Evolutionary conservation across 2,113 vertebrate species (phyloP), one percentile per base, ranked within the genome.

Genomic region (Peromyscus leucopus): DNA sequence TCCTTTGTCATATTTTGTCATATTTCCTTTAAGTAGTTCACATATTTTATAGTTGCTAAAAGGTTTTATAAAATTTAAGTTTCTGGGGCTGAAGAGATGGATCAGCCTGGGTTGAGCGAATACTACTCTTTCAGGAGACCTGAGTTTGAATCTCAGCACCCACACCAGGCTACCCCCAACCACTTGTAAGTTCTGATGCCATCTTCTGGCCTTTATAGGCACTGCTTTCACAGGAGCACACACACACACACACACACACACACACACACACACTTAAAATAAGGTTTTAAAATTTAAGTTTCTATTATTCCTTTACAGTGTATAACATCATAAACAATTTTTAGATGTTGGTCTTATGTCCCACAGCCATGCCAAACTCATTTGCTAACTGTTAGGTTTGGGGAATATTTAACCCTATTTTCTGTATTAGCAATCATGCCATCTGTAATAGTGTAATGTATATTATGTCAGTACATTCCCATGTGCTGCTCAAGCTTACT

Each of bases 21-120:
- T 84, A 63, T 84, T 84, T 84, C n/a, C 82, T 84, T 84, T 63
- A 84, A 61, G 57, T 42, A 61, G 82, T 31, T 84, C 57, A 84
- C 24, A 17, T 84, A 42, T 84, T 84, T 63, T 48, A 85, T 85
- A 46, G 26, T 85, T 63, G n/a, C 22, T 63, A 65, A 65, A 63
- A 42, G 4, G 26, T 65, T 63, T 65, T 26, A 46, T 65, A 85
- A 63, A 31, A 65, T 65, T 42, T 65, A 3, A 65, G 59, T 46
- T 65, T 46, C 61, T 63, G 82, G 36, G 15, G 39, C 13, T 65
- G 15, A 85, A 17, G 59, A 61, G 15, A 63, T 31, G 26, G 57
- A 63, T 42, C 59, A 31, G n/a, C 15, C 26, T 65, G 3, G 7
- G 15, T 31, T 63, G 59, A 46, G 7, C 42, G 59, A n/a, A 65